phyloP scores from a whole-genome alignment of 2,888 invertebrate genomes.

The Tetropium fuscum region DNA sequence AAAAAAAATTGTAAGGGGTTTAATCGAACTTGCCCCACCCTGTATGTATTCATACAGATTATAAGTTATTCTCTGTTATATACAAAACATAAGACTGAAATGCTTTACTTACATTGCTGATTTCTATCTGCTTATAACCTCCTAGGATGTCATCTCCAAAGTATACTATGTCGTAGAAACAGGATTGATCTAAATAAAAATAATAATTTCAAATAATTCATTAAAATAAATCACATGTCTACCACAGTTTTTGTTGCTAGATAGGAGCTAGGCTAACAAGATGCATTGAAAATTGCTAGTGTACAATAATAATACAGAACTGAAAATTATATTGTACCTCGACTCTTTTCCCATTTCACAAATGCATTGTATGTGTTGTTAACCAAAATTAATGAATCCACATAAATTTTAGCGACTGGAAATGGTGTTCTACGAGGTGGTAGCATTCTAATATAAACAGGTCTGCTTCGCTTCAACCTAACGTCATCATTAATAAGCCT shows the following conservation, averaged over 20 bases:
- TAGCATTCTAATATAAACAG: background rate
- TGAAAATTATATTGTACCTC: background rate
- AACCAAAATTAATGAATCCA: background rate
- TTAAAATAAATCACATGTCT: background rate
- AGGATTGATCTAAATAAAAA: conserved; percentile 54
- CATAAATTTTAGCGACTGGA: background rate
- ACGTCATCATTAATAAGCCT: background rate
- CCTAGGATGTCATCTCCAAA: conserved; percentile 36
- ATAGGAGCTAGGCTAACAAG: no score
- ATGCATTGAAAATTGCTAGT: no score
- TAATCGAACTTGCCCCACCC: no score
- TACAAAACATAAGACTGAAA: background rate
- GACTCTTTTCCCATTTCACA: background rate
- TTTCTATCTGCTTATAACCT: conserved; percentile 36
- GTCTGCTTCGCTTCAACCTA: background rate
- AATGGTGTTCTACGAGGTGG: background rate
- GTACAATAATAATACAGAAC: background rate
- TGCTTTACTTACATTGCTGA: conserved; percentile 44
- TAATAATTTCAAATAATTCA: conserved; percentile 3
- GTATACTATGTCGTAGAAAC: conserved; percentile 57
- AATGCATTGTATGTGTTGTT: background rate
- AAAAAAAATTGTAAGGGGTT: no score
- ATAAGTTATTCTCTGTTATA: background rate
- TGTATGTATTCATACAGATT: background rate
- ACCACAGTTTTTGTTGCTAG: no score